phyloP scores from a whole-genome alignment of 2,888 invertebrate species.

The Boloria selene region DNA sequence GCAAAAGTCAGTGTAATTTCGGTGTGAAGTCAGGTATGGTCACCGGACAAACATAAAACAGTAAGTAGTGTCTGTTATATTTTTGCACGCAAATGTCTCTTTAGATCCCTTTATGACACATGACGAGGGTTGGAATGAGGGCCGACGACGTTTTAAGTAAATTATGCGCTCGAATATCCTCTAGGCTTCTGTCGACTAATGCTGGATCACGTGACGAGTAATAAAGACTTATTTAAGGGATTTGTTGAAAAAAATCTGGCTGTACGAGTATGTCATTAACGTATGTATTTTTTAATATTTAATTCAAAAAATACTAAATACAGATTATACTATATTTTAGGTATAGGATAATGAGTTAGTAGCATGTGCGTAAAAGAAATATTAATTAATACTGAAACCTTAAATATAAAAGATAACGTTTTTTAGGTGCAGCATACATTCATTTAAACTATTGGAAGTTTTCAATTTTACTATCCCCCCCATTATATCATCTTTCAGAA shows the following conservation, averaged over 20 bases:
- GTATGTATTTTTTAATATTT: too few relatives aligned
- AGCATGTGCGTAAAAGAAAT: too few relatives aligned
- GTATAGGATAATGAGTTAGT: too few relatives aligned
- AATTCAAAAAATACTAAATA: too few relatives aligned
- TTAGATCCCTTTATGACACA: slow-evolving; percentile 55
- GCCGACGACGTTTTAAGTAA: slow-evolving; percentile 57
- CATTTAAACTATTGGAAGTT: slow-evolving; percentile 8
- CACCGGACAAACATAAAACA: slow-evolving; percentile 25
- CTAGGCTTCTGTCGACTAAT: slow-evolving; percentile 22
- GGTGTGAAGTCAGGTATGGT: slow-evolving; percentile 23
- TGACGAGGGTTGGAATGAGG: slow-evolving; percentile 71
- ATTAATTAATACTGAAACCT: too few relatives aligned
- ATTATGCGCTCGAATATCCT: slow-evolving; percentile 46
- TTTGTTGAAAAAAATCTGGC: background rate
- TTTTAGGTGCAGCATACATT: background rate
- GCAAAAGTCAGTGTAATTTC: slow-evolving; percentile 20
- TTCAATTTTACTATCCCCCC: slow-evolving; percentile 14
- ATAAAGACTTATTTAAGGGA: slow-evolving; percentile 14
- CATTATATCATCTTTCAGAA: slow-evolving; percentile 17
- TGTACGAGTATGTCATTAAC: background rate
- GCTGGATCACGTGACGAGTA: slow-evolving; percentile 14
- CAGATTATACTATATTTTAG: too few relatives aligned
- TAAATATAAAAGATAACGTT: too few relatives aligned
- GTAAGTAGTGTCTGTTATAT: slow-evolving; percentile 37
- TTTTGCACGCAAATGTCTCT: slow-evolving; percentile 43